Percentiles rank a stretch among this genome's conserved stretches.
Conservation (phyloP, 2,797 vertebrate genomes). For the Tiaroga cobitis region DNA sequence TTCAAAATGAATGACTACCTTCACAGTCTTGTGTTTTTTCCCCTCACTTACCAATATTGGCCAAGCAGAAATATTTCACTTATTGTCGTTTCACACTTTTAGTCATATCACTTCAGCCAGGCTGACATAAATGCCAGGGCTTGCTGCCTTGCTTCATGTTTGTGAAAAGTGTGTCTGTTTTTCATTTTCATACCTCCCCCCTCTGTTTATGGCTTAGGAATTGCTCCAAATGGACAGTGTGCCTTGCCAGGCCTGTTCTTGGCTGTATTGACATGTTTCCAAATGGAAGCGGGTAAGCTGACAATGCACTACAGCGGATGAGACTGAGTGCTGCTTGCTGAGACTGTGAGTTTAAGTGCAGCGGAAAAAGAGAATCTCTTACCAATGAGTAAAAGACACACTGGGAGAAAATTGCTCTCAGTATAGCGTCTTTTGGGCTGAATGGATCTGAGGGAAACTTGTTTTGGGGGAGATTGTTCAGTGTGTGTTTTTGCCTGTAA, state of each 20-base stretch:
- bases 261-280: slow-evolving; percentile 59
- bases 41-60: neutral
- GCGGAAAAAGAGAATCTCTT: slow-evolving; percentile 20
- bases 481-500: neutral
- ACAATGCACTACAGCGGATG: slow-evolving; percentile 53
- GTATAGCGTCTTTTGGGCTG: neutral
- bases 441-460: neutral
- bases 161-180: slow-evolving; percentile 35
- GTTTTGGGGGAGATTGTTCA: neutral
- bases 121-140: slow-evolving; percentile 25
- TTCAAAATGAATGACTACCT: slow-evolving; percentile 44
- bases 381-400: slow-evolving; percentile 38
- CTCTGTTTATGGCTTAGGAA: slow-evolving; percentile 66
- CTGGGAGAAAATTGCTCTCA: slow-evolving; percentile 22
- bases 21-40: slow-evolving; percentile 29
- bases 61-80: slow-evolving; percentile 9
- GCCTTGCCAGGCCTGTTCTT: slow-evolving; percentile 60
- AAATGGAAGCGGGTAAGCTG: slow-evolving; percentile 56
- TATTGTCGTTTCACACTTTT: slow-evolving; percentile 28
- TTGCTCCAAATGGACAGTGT: slow-evolving; percentile 72
- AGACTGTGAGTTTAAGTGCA: slow-evolving; percentile 45
- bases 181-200: slow-evolving; percentile 58
- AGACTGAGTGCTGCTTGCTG: slow-evolving; percentile 3
- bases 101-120: slow-evolving; percentile 41
- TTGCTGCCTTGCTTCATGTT: slow-evolving; percentile 26